Conservation (phyloP, 2,888 invertebrate species). For the Scaptomyza caliginosa region DNA sequence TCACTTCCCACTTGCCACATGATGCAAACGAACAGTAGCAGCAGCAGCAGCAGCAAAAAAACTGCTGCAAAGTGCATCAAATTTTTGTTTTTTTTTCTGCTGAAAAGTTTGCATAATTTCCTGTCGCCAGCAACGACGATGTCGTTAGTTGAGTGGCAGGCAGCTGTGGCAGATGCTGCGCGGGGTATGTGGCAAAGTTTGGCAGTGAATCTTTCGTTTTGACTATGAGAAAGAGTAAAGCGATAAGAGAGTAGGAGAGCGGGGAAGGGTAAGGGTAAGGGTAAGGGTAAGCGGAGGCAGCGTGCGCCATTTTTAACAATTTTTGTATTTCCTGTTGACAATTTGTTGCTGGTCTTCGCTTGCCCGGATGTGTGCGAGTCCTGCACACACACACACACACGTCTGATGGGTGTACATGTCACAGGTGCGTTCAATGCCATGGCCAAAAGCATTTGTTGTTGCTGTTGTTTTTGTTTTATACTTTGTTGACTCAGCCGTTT, state of each 20-base stretch:
- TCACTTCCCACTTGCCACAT: constrained; percentile 64
- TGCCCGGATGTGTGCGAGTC: constrained; percentile 72
- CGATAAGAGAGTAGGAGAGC: background rate
- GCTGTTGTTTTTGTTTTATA: constrained; percentile 25
- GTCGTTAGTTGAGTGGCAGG: constrained; percentile 44
- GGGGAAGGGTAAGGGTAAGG: background rate
- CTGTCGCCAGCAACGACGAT: constrained; percentile 78
- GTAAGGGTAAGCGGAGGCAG: constrained; percentile 2
- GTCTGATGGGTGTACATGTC: constrained; percentile 56
- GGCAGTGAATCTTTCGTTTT: constrained; percentile 36
- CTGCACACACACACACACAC: constrained; percentile 29
- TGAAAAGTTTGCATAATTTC: constrained; percentile 84
- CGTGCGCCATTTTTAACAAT: constrained; percentile 55
- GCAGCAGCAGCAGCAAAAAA: constrained; percentile 23
- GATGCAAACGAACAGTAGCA: constrained; percentile 32
- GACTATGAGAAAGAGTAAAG: background rate
- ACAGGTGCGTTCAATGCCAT: constrained; percentile 71
- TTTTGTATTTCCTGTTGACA: constrained; percentile 72
- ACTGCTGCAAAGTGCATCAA: constrained; percentile 54
- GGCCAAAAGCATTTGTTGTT: constrained; percentile 29
- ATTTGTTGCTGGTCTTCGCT: constrained; percentile 57
- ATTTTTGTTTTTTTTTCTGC: constrained; percentile 42
- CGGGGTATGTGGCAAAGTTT: constrained; percentile 26
- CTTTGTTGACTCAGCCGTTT: constrained; percentile 58
- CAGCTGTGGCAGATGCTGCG: background rate